Evolutionary conservation across 2,113 vertebrate species (phyloP), one percentile per base, ranked within the genome.

Genomic region (Python bivittatus): DNA sequence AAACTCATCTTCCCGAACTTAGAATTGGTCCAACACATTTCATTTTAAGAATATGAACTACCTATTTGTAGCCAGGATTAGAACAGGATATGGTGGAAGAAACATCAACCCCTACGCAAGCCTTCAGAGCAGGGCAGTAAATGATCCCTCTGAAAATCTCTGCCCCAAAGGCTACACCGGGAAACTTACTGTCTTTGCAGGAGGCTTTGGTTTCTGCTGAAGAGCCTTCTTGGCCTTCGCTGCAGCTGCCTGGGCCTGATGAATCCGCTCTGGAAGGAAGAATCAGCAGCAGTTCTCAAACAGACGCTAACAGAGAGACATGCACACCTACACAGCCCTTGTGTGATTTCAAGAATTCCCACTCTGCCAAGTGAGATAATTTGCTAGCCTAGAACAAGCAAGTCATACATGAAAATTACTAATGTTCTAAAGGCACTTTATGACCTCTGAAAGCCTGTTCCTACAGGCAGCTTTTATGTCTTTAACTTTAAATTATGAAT

Each of bases 141-240:
- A 42, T 20, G 25, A 15, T 52, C 1, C 20, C n/a, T n/a, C 64
- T 53, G 9, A 92, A 92, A 90, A 52, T 20, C 85, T 5, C 29
- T 3, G 1, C 12, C 20, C 6, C 13, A 4, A n/a, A 20, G 68
- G 83, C 79, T 27, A 6, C 9, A 17, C n/a, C 90, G 92, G 90
- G 44, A 54, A 94, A 98, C 98, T 97, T 97, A 99, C 99, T 92
- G 98, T 97, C 95, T 99, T 99, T 60, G 99, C 97, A 0, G 98
- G 97, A 48, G 99, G 99, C 97, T 99, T 99, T 0, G 99, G 99
- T 94, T 99, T 99, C 96, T 99, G 99, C 94, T 99, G 99, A 79
- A 99, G 98, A 58, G 99, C 99, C 96, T 99, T 99, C 94, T 98
- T 98, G 92, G 99, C 99, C 96, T 99, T 99, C 42, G 99, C 99